phyloP scores from a whole-genome alignment of 2,888 invertebrate species.

The Clistopyga incitator region DNA sequence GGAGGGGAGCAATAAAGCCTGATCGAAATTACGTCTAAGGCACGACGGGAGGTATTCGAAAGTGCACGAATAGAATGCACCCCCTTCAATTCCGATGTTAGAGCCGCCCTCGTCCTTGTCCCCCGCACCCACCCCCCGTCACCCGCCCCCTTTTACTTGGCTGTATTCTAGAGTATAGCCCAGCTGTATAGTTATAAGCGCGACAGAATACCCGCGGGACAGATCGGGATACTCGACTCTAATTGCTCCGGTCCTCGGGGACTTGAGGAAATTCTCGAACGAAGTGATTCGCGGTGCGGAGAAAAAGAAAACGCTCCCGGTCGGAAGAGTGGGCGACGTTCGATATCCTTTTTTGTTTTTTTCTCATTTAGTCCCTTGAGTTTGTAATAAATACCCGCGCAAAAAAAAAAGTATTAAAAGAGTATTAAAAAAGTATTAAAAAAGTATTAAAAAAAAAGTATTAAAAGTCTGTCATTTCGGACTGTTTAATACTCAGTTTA shows the following conservation, averaged over 20 bases:
- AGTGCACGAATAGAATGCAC: constrained; percentile 66
- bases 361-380: constrained; percentile 13
- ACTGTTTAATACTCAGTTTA: too few relatives aligned
- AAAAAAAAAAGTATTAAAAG: too few relatives aligned
- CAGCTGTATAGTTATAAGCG: constrained; percentile 48
- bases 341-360: constrained; percentile 25
- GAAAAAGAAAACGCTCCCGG: constrained; percentile 28
- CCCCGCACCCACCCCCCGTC: constrained; percentile 4
- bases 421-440: too few relatives aligned
- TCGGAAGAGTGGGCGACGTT: constrained; percentile 37
- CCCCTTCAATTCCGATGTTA: constrained; percentile 70
- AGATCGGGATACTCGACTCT: constrained; percentile 61
- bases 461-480: too few relatives aligned
- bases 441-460: too few relatives aligned
- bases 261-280: constrained; percentile 57
- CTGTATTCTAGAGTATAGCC: constrained; percentile 54
- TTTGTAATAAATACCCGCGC: constrained; percentile 42
- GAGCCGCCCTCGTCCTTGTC: constrained; percentile 20
- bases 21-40: constrained; percentile 72
- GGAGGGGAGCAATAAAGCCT: constrained; percentile 69
- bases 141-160: constrained; percentile 43
- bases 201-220: constrained; percentile 43
- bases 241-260: constrained; percentile 66
- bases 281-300: constrained; percentile 63
- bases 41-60: constrained; percentile 70